Evolutionary conservation across 2,888 invertebrate species (phyloP), one percentile per base, ranked within the genome.

Genomic region (Prenolepis imparis): DNA sequence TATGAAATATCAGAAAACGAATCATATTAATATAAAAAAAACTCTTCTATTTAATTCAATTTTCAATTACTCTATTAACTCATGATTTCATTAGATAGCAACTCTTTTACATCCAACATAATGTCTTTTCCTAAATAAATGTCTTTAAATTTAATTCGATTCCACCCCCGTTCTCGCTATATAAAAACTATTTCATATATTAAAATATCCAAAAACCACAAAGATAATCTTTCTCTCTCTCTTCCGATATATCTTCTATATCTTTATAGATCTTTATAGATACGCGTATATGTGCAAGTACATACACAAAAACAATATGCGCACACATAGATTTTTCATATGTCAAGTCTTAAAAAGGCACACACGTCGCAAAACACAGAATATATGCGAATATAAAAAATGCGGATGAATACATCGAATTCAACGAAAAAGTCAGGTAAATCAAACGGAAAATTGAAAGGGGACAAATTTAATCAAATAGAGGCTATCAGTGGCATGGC

Each of bases 141-240:
- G 8, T 75, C 28, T 32, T 63, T 18, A 24, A 52, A 52, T 52
- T 77, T 57, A 41, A 55, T 68, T 12, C 39, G 9, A 55, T 67
- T 67, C 21, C 28, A 57, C 5, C 39, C 12, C 24, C 18, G 52
- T 24, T 36, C n/a, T 28, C 24, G 39, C n/a, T 39, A 9, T n/a
- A 18, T 6, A 21, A 55, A 66, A 39, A 55, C 39, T 12, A 5
- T 67, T 39, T n/a, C 61, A 12, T 1, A 24, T 24, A 15, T 44
- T 48, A 32, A 48, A 63, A 44, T 32, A 1, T 9, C 24, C 6
- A 59, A 73, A 61, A n/a, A 9, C 11, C n/a, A 4, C 15, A 9
- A 55, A 36, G 24, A 52, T 18, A 66, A 66, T 77, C 28, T 41
- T 18, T 77, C 36, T 63, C n/a, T 77, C 41, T 74, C 74, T 63